Evolutionary conservation across 2,113 vertebrate species (phyloP), one percentile per base, ranked within the genome.

Genomic region (Phocoena sinus): DNA sequence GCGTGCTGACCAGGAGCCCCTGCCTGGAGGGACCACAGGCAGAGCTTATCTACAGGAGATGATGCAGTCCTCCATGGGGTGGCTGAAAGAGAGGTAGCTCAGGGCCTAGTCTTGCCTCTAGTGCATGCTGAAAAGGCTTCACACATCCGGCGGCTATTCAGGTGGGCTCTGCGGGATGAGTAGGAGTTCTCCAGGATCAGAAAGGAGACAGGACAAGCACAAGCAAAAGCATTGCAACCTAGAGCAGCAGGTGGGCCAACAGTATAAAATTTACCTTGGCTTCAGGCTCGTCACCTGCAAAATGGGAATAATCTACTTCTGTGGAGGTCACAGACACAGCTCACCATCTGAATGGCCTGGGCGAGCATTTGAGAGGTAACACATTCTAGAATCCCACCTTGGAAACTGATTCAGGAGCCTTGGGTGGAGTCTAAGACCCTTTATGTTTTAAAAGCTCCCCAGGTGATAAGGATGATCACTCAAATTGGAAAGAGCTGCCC

Each of bases 1-100:
- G 70, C 11, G 2, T 25, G 31, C 73, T 12, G 8, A 76, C 6
- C 23, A 21, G 77, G 23, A 68, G n/a, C 11, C 20, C 33, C 23
- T 2, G 9, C 33, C 18, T 25, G 9, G 71, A 65, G n/a, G 25
- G 56, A 6, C 20, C 41, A 1, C 0, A 62, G 25, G 33, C 56
- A 4, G 47, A 33, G 83, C 28, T 74, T n/a, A 28, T 20, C 28
- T 21, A 14, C 9, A 1, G 28, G 58, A 70, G 28, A 31, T 6
- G 36, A 4, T 3, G 68, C 1, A 33, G 2, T 47, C 6, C 13
- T 11, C 7, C 2, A 0, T 5, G 36, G 13, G 13, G 7, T n/a
- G 20, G 28, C 33, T 2, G 1, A 28, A 10, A 15, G 7, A 9
- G 14, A 41, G 6, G 10, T 3, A 58, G 53, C 41, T 63, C 31